phyloP scores from a whole-genome alignment of 1,140 invertebrate genomes.

The Drosophila miranda region DNA sequence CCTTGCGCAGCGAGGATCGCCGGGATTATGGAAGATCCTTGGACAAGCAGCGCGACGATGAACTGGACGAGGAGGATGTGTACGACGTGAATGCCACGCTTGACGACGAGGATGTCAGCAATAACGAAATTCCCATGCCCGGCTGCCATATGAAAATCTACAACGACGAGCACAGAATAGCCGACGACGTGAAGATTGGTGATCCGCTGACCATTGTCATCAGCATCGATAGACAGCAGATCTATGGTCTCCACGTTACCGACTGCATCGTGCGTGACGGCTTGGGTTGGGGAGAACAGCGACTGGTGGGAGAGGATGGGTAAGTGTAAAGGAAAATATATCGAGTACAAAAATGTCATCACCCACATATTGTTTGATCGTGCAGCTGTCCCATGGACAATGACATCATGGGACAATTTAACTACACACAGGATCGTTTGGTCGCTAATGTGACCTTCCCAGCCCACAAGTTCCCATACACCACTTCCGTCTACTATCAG shows the following conservation, averaged over 20 bases:
- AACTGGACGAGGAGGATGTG: conserved; percentile 70
- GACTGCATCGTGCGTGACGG: conserved; percentile 96
- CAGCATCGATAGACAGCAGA: conserved; percentile 90
- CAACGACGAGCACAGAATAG: conserved; percentile 91
- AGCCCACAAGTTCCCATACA: conserved; percentile 97
- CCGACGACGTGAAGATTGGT: conserved; percentile 95
- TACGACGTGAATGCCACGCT: conserved; percentile 45
- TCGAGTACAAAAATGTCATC: neutral
- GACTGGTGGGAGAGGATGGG: conserved; percentile 93
- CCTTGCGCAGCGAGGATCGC: conserved; percentile 68
- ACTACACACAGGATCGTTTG: conserved; percentile 90
- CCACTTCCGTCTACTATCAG: conserved; percentile 95
- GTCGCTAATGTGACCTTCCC: conserved; percentile 93
- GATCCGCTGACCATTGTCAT: conserved; percentile 93
- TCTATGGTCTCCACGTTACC: conserved; percentile 92
- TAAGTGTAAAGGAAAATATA: conserved; percentile 77
- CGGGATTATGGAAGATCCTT: conserved; percentile 77
- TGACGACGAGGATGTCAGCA: conserved; percentile 51
- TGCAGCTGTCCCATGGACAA: conserved; percentile 92
- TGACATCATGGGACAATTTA: conserved; percentile 95
- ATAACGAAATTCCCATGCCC: conserved; percentile 86
- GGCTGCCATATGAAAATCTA: conserved; percentile 95
- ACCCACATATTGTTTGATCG: neutral
- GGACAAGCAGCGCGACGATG: conserved; percentile 69
- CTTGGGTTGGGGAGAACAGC: conserved; percentile 95